Percentiles rank a stretch among this genome's conserved stretches.
phyloP scores from a whole-genome alignment of 1,140 invertebrate genomes.

The Monomorium pharaonis region DNA sequence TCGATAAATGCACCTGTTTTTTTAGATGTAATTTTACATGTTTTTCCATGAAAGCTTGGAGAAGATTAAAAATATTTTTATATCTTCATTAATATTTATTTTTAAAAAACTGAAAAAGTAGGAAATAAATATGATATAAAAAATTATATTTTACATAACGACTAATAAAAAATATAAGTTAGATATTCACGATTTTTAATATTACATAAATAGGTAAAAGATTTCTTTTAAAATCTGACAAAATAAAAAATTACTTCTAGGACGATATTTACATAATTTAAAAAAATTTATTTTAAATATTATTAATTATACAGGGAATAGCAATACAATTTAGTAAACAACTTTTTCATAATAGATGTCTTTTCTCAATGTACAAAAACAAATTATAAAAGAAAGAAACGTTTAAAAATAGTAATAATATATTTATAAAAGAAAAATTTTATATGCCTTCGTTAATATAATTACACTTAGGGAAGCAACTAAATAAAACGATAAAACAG shows the following conservation, averaged over 20 bases:
- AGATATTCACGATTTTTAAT: conserved; percentile 36
- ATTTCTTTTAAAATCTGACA: background rate
- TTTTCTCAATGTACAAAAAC: background rate
- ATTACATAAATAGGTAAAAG: background rate
- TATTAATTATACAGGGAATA: conserved; percentile 4
- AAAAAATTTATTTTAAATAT: background rate
- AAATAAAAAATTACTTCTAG: background rate
- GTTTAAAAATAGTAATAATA: background rate
- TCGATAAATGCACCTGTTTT: background rate
- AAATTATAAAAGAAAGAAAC: background rate
- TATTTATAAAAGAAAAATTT: background rate
- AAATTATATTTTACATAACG: background rate
- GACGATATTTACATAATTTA: background rate
- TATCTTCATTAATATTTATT: conserved; percentile 9
- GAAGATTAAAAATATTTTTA: background rate
- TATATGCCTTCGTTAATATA: conserved; percentile 1
- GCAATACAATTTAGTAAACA: background rate
- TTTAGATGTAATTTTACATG: background rate
- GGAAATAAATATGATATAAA: background rate
- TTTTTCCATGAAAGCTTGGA: background rate
- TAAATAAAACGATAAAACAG: background rate
- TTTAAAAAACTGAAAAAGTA: background rate
- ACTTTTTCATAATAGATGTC: too few relatives aligned
- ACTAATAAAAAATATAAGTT: background rate
- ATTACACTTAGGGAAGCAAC: background rate